Evolutionary conservation across 2,113 vertebrate species (phyloP).

Genomic region (Stegostoma tigrinum): DNA sequence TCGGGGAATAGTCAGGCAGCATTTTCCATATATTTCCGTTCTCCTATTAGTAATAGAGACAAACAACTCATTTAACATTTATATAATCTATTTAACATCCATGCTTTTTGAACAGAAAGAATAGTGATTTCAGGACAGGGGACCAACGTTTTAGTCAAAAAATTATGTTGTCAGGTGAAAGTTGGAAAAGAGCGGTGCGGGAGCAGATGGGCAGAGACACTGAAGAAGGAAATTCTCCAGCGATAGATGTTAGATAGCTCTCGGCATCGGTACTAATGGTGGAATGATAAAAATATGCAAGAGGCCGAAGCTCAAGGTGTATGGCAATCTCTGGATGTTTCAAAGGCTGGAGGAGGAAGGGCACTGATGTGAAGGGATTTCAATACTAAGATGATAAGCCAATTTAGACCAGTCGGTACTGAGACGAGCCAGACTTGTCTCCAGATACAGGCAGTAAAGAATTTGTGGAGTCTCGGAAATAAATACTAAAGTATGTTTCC

Average conservation of each 20-base stretch:
- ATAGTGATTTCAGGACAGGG: not conserved
- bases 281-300: not conserved
- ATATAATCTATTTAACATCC: too few relatives aligned
- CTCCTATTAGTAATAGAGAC: too few relatives aligned
- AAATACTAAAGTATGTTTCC: not conserved
- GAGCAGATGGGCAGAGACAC: not conserved
- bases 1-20: not conserved
- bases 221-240: not conserved
- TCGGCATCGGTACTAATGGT: not conserved
- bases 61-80: too few relatives aligned
- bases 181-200: not conserved
- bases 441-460: not conserved
- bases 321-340: not conserved
- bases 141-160: not conserved
- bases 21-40: too few relatives aligned
- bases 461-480: not conserved
- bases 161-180: not conserved
- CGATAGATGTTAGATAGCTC: not conserved
- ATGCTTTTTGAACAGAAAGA: not conserved
- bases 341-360: not conserved
- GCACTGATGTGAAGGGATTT: not conserved
- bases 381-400: not conserved
- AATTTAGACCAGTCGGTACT: not conserved
- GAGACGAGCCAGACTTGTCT: not conserved
- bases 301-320: not conserved